Evolutionary conservation across 2,797 vertebrate species (phyloP), one percentile per base, ranked within the genome.

Genomic region (Oryzias sinensis): DNA sequence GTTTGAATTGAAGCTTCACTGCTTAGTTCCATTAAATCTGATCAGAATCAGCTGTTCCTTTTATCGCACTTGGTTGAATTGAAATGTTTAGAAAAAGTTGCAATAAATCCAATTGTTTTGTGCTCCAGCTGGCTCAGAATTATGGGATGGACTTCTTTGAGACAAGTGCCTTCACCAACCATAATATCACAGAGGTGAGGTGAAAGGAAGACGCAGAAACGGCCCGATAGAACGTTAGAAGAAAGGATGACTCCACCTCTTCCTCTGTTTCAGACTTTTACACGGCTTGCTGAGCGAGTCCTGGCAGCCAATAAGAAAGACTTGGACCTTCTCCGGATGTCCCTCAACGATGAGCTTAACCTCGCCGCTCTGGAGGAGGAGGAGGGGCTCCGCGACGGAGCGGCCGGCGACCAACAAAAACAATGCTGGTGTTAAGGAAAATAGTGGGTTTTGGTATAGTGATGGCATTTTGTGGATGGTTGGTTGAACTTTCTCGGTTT

Each of bases 111-210:
- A 43, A 54, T 18, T 53, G 40, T 56, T 59, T 14, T 78, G 41
- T 74, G 27, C 67, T 49, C 1, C 86, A 98, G 95, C 93, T 98
- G 88, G 97, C 95, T 60, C 92, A 91, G 68, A 95, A 97, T 68
- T 97, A 97, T 5, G 95, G 96, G 70, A 97, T 97, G 96, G 96
- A 96, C 79, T 97, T 97, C 90, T 97, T 92, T 59, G 95, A 98
- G 92, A 96, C 96, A 93, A 99, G 96, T 92, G 95, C 96, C 94
- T 98, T 95, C 92, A 98, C 94, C 86, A 97, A 95, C 84, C 89
- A 93, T 72, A 97, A 97, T 70, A 97, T 98, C 72, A 94, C 96
- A 81, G 97, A 98, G 95, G 97, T 97, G 84, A 90, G 91, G 8
- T 20, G 5, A 48, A 20, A 8, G 22, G 7, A 14, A 22, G 3